Evolutionary conservation across 2,797 vertebrate genomes (phyloP), one percentile per base, ranked within the genome.

Genomic region (Mus minutoides): DNA sequence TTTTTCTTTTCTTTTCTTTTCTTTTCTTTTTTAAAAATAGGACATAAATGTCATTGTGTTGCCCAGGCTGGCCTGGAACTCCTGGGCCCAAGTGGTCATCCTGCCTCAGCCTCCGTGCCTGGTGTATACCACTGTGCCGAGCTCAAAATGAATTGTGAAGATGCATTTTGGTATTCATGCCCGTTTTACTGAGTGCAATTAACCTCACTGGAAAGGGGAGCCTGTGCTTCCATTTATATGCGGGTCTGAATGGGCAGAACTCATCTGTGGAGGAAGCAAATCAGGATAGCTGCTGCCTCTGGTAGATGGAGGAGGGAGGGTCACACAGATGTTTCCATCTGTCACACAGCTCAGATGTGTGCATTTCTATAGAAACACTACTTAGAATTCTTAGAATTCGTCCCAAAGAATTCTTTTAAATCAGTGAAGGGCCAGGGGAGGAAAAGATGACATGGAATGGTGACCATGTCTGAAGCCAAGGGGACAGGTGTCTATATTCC

Each of bases 211-310:
- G 31, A 62, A 79, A 85, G 64, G 24, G 37, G 60, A 77, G 43
- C n/a, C 6, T 56, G 13, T 29, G 64, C 31, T 94, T 88, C 73
- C 80, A 24, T 60, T 26, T 89, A 46, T 40, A 17, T 64, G n/a
- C 21, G 40, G 24, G 62, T 91, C 62, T 78, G 76, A 94, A 78
- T 58, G 69, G 82, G 56, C 78, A 34, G 34, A 91, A 58, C 75
- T 58, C 79, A 71, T 76, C 76, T 75, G 54, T 37, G 54, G 78
- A 94, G 84, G 91, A 94, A 91, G 71, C 76, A 82, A 71, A 89
- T 82, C 84, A 88, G 80, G 90, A 58, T 40, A 75, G 52, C 80
- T 8, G 0, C 77, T 78, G 76, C 84, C 77, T 86, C 56, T 24
- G 58, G 80, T 21, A 3, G 78, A n/a, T 31, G 12, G 1, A 21